A percentile compares a stretch with the other conserved stretches of the same genome.
phyloP scores from a whole-genome alignment of 2,113 vertebrate genomes.

The Podiceps cristatus region DNA sequence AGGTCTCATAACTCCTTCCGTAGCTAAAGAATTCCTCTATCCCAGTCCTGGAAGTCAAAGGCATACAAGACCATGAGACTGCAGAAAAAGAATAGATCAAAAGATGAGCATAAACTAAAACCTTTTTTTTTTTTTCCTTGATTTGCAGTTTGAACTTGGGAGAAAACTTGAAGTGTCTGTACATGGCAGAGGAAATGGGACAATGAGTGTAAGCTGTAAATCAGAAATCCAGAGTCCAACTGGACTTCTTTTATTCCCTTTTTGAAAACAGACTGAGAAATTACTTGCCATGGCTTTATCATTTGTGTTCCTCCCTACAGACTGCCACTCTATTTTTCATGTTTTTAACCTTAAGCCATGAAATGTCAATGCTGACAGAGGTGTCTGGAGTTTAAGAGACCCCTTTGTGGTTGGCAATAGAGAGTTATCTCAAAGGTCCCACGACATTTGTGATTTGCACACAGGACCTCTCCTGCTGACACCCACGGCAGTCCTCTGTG shows the following conservation, averaged over 20 bases:
- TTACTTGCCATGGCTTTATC: neutral
- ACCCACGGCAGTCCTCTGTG: neutral
- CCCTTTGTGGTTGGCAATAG: neutral
- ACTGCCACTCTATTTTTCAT: neutral
- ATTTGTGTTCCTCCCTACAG: neutral
- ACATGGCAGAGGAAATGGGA: constrained; percentile 73
- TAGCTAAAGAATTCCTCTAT: neutral
- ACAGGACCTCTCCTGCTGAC: neutral
- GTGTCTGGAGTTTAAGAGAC: neutral
- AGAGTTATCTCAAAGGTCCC: neutral
- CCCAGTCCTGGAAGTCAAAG: neutral
- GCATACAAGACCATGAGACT: neutral
- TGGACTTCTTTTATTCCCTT: neutral
- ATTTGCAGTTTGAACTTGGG: constrained; percentile 75
- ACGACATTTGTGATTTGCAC: neutral
- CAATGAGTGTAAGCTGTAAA: constrained; percentile 76
- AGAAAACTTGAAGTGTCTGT: constrained; percentile 61
- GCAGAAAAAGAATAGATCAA: neutral
- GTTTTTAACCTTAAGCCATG: neutral
- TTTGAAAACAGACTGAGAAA: neutral
- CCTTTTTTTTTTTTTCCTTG: neutral
- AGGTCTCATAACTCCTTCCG: neutral
- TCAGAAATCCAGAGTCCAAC: neutral
- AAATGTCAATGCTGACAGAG: neutral
- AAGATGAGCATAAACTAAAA: neutral